Evolutionary conservation across 2,888 invertebrate species (phyloP), one percentile per base, ranked within the genome.

Genomic region (Ectemnius lituratus): DNA sequence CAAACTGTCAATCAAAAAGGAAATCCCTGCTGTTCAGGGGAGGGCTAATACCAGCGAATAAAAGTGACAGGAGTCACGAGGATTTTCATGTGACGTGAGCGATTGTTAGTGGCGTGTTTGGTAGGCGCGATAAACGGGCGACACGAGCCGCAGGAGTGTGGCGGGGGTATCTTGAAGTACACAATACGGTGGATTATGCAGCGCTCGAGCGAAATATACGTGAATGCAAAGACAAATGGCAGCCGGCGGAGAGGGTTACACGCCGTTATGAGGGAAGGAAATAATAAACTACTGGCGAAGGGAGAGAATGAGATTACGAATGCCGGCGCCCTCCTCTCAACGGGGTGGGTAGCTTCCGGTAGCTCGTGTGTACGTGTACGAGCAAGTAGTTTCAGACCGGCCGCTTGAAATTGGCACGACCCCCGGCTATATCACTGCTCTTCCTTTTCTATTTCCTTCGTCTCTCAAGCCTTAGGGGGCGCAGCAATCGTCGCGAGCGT

Each of bases 121-220:
- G 67, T 67, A 63, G 52, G 60, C 60, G 74, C 73, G 74, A 74
- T 72, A 74, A 74, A 74, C 74, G 74, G 59, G 67, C 62, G 67
- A 72, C 60, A 73, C 59, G 72, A 37, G 28, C 28, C 28, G 28
- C 28, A 37, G 28, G 28, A 3, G 28, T 4, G 28, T 8, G 28
- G 37, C 8, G 37, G 64, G 58, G 61, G 67, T 59, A 72, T 73
- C 73, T 73, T 75, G 73, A 64, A 60, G 60, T 64, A 18, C 58
- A 46, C 62, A 58, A 62, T 57, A 66, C 71, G 45, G 58, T 71
- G 59, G 71, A 74, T 70, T 74, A 70, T 65, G 61, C 56, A 64
- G 37, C 6, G 8, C 37, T 11, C 37, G 37, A 2, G 37, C 71
- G 74, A 70, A 71, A 63, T 59, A 63, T 59, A 49, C 70, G 62